A percentile compares a stretch with the other conserved stretches of the same genome.
Evolutionary conservation across 2,113 vertebrate genomes (phyloP).

Genomic region (Lamprologus lemairii): DNA sequence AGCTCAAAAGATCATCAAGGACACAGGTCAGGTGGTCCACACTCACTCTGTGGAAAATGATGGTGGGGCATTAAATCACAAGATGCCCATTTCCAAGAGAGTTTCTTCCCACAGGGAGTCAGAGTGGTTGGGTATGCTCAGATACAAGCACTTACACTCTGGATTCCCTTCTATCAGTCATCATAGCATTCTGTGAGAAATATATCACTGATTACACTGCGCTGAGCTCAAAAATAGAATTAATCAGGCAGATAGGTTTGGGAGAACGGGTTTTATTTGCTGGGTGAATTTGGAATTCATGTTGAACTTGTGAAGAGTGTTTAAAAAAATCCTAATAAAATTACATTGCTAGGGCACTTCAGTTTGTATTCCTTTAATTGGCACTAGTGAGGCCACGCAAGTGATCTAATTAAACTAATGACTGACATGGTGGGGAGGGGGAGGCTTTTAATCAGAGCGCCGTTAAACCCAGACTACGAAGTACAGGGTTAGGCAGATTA

Average conservation of each 20-base stretch:
- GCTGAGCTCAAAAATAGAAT: neutral
- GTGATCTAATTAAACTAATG: constrained; percentile 52
- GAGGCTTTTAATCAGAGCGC: constrained; percentile 18
- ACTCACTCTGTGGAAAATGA: constrained; percentile 2
- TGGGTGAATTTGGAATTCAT: neutral
- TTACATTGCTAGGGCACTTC: neutral
- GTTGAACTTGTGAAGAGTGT: neutral
- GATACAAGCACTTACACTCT: neutral
- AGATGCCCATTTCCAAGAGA: neutral
- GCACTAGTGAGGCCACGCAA: neutral
- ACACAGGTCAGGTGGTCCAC: neutral
- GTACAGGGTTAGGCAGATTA: constrained; percentile 48
- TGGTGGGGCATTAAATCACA: neutral
- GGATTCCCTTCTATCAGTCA: neutral
- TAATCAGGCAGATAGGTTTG: neutral
- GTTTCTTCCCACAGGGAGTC: neutral
- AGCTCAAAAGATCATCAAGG: neutral
- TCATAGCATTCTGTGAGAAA: neutral
- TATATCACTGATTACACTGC: neutral
- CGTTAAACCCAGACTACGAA: constrained; percentile 26
- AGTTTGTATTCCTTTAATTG: constrained; percentile 23
- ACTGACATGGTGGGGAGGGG: neutral
- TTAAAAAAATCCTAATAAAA: neutral
- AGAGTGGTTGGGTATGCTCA: neutral
- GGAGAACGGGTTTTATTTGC: neutral